Percentiles rank a stretch among this genome's conserved stretches.
These are phyloP conservation scores for Meloe dianella DNA, from an alignment of 2,888 invertebrate species.

Conservation along the genomic window DNA sequence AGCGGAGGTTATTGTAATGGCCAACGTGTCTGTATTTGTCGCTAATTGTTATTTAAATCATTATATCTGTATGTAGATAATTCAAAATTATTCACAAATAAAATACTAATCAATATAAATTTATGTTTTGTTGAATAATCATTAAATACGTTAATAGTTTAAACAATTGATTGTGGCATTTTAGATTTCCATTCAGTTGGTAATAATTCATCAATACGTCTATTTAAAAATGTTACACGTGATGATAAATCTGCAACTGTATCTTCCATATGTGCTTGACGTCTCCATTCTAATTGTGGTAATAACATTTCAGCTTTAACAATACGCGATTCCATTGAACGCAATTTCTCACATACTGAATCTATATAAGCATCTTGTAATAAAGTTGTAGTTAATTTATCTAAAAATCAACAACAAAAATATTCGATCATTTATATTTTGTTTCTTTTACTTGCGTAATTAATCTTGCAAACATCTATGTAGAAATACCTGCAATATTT, in stretches of 20 bases:
- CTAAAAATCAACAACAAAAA: slow-evolving; percentile 40
- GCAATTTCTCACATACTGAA: slow-evolving; percentile 59
- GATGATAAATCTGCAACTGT: slow-evolving; percentile 57
- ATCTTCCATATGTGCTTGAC: slow-evolving; percentile 60
- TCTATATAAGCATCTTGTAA: slow-evolving; percentile 61
- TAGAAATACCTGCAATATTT: slow-evolving; percentile 57
- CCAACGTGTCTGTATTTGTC: slow-evolving; percentile 55
- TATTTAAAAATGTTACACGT: slow-evolving; percentile 60
- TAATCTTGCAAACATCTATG: slow-evolving; percentile 59
- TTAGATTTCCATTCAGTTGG: slow-evolving; percentile 59
- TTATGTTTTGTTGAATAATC: background rate
- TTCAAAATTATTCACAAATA: background rate
- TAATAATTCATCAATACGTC: slow-evolving; percentile 60
- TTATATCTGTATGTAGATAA: background rate
- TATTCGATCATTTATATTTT: too few relatives aligned
- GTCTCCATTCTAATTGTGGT: slow-evolving; percentile 57
- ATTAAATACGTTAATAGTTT: slow-evolving; percentile 28
- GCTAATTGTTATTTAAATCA: slow-evolving; percentile 23
- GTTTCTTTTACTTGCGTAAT: slow-evolving; percentile 58
- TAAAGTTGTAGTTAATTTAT: slow-evolving; percentile 44
- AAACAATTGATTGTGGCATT: slow-evolving; percentile 51
- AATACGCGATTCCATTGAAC: slow-evolving; percentile 59
- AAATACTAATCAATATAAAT: too few relatives aligned
- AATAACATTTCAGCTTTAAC: slow-evolving; percentile 56
- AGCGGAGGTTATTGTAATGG: slow-evolving; percentile 57